Evolutionary conservation across 2,113 vertebrate genomes (phyloP), one percentile per base, ranked within the genome.

Genomic region (Elgaria multicarinata): DNA sequence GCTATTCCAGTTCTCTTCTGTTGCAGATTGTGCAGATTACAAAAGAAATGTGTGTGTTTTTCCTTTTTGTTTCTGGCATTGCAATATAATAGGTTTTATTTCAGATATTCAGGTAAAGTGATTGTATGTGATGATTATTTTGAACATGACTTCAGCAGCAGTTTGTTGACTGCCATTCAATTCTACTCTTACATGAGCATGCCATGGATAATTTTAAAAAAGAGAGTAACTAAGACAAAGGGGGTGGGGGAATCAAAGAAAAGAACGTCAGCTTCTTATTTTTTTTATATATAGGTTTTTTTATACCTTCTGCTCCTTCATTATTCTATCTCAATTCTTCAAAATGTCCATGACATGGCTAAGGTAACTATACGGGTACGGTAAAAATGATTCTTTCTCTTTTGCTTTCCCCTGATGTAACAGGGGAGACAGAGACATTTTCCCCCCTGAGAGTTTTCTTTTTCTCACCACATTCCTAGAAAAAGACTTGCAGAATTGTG

Each of bases 161-260:
- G 76, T 24, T 24, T 71, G 62, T 0, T 58, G 90, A 66, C 44
- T 33, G 86, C 1, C 66, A 69, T 66, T 44, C 10, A 33, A 10
- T 5, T n/a, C 64, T 24, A 14, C 62, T 36, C 69, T 31, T 87
- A 75, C 53, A 83, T 67, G 14, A 39, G 83, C 46, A 79, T 69
- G 16, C 42, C 86, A 87, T 67, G 4, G 71, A 89, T 62, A 62
- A 8, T 50, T 53, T 55, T 84, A 85, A 85, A 85, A 83, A n/a
- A 92, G 2, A 46, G 58, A 85, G 87, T 90, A 89, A 90, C 16
- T 1, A 8, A 89, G 72, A 3, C 18, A 42, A 84, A 42, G 28
- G 46, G 2, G 58, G 87, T 1, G 0, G 78, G n/a, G 88, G 5
- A 62, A 62, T 62, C 58, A 62, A 62, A 62, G 58, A 62, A 62